Conservation (phyloP, 2,797 vertebrate genomes). For the Brotula barbata region DNA sequence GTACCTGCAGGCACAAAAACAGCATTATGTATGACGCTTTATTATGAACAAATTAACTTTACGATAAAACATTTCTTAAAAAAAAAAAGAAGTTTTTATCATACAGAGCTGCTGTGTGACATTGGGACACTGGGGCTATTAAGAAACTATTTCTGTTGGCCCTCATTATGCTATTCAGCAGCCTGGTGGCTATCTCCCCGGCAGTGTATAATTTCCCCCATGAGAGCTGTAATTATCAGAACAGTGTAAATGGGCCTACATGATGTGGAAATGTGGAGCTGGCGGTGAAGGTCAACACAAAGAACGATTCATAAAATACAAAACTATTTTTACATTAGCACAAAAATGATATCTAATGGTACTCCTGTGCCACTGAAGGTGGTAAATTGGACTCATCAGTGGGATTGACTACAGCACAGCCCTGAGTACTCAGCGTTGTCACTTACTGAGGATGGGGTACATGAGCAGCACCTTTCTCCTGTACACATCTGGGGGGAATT, state of each 20-base stretch:
- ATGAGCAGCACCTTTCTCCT: slow-evolving; percentile 96
- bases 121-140: slow-evolving; percentile 67
- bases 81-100: too few species aligned
- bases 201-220: slow-evolving; percentile 79
- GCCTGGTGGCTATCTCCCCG: slow-evolving; percentile 73
- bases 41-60: slow-evolving; percentile 40
- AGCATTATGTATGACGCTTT: slow-evolving; percentile 7
- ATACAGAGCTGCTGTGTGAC: slow-evolving; percentile 61
- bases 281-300: slow-evolving; percentile 73
- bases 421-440: not conserved
- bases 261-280: slow-evolving; percentile 71
- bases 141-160: slow-evolving; percentile 74
- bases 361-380: slow-evolving; percentile 37
- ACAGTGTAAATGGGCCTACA: slow-evolving; percentile 71
- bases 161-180: slow-evolving; percentile 77
- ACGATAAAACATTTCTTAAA: slow-evolving; percentile 54
- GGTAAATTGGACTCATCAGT: slow-evolving; percentile 36
- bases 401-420: too few species aligned
- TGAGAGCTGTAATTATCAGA: slow-evolving; percentile 80
- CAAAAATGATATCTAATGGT: slow-evolving; percentile 50
- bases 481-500: slow-evolving; percentile 96
- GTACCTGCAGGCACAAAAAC: slow-evolving; percentile 81
- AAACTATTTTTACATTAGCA: slow-evolving; percentile 47
- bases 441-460: slow-evolving; percentile 98
- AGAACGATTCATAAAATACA: slow-evolving; percentile 56